phyloP scores from a whole-genome alignment of 2,888 invertebrate species.

The Oligia latruncula region DNA sequence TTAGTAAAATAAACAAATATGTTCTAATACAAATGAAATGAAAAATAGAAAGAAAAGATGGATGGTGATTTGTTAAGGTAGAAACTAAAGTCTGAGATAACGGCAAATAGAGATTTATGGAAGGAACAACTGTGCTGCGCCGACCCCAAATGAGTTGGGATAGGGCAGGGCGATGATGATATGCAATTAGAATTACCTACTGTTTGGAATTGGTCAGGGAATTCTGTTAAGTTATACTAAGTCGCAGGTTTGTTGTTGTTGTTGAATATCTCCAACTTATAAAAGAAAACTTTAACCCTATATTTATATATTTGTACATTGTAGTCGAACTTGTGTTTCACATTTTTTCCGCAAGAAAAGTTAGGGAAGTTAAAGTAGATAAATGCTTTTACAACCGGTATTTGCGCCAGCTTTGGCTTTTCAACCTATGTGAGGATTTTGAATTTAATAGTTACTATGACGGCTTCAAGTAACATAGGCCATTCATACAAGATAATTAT shows the following conservation, averaged over 20 bases:
- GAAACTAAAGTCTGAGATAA: background rate
- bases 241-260: background rate
- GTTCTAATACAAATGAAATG: background rate
- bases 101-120: background rate
- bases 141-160: background rate
- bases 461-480: background rate
- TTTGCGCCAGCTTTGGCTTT: background rate
- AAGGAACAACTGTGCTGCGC: background rate
- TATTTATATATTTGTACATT: background rate
- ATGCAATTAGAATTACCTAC: background rate
- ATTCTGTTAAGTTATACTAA: background rate
- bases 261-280: background rate
- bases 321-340: too few species aligned
- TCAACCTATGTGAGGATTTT: background rate
- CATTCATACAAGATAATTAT: slow-evolving; percentile 19
- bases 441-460: background rate
- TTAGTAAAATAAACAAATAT: background rate
- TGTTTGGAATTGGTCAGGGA: background rate
- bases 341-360: background rate
- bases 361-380: too few species aligned
- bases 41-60: background rate
- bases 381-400: background rate
- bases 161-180: too few species aligned
- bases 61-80: background rate
- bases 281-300: background rate